phyloP scores from a whole-genome alignment of 1,140 invertebrate genomes.

The Polyergus mexicanus region DNA sequence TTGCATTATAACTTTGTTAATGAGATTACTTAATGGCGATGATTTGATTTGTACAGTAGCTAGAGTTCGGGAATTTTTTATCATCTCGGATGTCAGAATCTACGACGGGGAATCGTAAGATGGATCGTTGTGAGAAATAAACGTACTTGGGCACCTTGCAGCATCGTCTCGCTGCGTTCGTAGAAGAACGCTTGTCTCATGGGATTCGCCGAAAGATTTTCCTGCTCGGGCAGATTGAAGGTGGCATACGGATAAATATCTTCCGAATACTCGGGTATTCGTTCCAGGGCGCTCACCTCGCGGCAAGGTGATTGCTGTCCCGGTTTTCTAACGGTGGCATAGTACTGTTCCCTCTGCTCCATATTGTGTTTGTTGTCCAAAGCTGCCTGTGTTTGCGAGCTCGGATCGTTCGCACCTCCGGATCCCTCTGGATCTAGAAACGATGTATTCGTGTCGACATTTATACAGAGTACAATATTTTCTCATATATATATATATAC shows the following conservation, averaged over 20 bases:
- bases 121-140: conserved; percentile 50
- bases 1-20: conserved; percentile 35
- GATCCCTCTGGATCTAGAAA: conserved; percentile 79
- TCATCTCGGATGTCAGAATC: background rate
- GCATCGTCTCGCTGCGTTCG: conserved; percentile 84
- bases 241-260: conserved; percentile 90
- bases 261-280: conserved; percentile 88
- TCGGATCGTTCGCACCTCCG: conserved; percentile 80
- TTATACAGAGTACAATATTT: background rate
- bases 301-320: conserved; percentile 86
- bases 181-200: conserved; percentile 84
- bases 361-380: conserved; percentile 86
- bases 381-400: conserved; percentile 83
- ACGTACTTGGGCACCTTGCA: conserved; percentile 82
- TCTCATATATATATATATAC: too few relatives aligned
- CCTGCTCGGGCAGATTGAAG: conserved; percentile 88
- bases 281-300: conserved; percentile 86
- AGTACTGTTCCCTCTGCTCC: conserved; percentile 88
- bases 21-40: conserved; percentile 35
- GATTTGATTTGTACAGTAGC: background rate
- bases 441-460: background rate
- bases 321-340: conserved; percentile 87
- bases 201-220: conserved; percentile 85
- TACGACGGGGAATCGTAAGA: conserved; percentile 30
- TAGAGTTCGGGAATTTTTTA: background rate